A percentile compares a stretch with the other conserved stretches of the same genome.
Evolutionary conservation across 2,797 vertebrate species (phyloP).

Genomic region (Cercopithecus neglectus): DNA sequence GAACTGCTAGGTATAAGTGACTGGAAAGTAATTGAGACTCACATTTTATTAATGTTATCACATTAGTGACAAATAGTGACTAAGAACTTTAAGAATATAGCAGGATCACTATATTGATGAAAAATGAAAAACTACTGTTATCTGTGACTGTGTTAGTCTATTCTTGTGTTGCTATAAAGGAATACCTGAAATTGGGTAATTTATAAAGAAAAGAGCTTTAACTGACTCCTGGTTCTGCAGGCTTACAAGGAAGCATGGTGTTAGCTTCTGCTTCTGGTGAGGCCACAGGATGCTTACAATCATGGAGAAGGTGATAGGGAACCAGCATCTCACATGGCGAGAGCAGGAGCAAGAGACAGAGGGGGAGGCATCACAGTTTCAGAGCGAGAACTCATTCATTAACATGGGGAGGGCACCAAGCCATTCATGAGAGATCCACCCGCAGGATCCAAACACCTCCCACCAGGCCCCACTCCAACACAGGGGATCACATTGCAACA

Average conservation of each 20-base stretch:
- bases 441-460: neutral
- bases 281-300: neutral
- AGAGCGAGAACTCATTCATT: neutral
- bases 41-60: conserved; percentile 39
- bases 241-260: neutral
- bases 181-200: neutral
- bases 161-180: neutral
- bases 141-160: neutral
- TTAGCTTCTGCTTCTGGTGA: neutral
- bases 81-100: neutral
- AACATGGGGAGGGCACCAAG: too few species aligned
- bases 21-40: conserved; percentile 71
- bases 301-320: neutral
- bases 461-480: neutral
- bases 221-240: neutral
- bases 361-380: too few species aligned
- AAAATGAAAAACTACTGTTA: conserved; percentile 26
- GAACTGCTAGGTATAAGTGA: conserved; percentile 67
- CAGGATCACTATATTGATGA: neutral
- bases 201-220: neutral
- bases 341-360: neutral
- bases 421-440: neutral
- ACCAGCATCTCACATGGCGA: neutral
- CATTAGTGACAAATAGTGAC: neutral
- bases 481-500: neutral